A percentile compares a stretch with the other conserved stretches of the same genome.
Conservation (phyloP, 2,797 vertebrate genomes). For the Halcyon chelicuti region DNA sequence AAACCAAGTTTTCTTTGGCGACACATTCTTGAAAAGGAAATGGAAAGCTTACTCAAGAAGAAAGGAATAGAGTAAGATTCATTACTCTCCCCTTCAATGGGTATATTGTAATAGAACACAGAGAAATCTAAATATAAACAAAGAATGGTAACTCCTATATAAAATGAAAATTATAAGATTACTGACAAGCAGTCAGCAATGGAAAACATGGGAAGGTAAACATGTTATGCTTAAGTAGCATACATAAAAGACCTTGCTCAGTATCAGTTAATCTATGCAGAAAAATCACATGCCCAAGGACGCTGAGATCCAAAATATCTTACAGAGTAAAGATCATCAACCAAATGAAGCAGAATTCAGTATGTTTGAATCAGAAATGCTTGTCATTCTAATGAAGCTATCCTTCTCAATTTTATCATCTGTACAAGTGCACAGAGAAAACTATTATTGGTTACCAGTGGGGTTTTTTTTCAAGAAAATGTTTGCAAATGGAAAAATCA, state of each 20-base stretch:
- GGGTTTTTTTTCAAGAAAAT: not conserved
- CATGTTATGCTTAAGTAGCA: not conserved
- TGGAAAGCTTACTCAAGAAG: not conserved
- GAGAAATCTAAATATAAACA: not conserved
- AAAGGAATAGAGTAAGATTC: not conserved
- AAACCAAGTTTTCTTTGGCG: not conserved
- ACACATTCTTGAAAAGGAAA: not conserved
- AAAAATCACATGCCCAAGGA: not conserved
- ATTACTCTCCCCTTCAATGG: not conserved
- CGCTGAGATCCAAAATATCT: not conserved
- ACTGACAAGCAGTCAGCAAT: not conserved
- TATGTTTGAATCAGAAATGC: not conserved
- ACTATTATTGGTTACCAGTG: not conserved
- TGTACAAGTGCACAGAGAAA: not conserved
- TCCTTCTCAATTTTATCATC: not conserved
- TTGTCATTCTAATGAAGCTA: not conserved
- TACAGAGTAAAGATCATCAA: not conserved
- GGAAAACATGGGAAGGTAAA: not conserved
- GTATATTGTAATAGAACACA: not conserved
- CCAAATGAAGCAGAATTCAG: not conserved
- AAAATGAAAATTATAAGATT: not conserved
- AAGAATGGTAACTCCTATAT: not conserved
- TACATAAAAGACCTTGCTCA: not conserved
- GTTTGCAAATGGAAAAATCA: not conserved
- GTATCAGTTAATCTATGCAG: not conserved